Conservation (phyloP, 1,140 invertebrate genomes). For the Dendroctonus valens region DNA sequence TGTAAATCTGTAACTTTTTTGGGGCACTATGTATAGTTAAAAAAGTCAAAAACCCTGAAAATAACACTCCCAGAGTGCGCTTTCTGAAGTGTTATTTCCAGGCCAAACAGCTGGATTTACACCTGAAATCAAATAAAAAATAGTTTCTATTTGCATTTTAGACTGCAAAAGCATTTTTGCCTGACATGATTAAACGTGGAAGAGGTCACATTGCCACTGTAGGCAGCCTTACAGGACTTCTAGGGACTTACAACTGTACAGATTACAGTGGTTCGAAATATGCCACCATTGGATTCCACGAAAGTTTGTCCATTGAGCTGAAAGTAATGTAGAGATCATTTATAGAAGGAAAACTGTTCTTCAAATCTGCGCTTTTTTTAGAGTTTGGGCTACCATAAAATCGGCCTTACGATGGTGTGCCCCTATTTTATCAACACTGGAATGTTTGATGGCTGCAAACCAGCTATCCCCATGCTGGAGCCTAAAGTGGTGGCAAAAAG, state of each 20-base stretch:
- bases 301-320: slow-evolving; percentile 76
- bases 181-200: slow-evolving; percentile 88
- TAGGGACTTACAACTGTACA: slow-evolving; percentile 80
- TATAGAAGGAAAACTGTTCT: slow-evolving; percentile 1
- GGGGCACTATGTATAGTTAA: too few species aligned
- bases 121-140: neutral
- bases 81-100: too few species aligned
- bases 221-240: slow-evolving; percentile 84
- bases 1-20: slow-evolving; percentile 1
- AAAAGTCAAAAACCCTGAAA: too few species aligned
- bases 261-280: slow-evolving; percentile 97
- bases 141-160: slow-evolving; percentile 48
- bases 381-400: slow-evolving; percentile 66
- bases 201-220: slow-evolving; percentile 94
- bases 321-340: slow-evolving; percentile 6
- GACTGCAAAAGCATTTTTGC: slow-evolving; percentile 79
- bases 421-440: slow-evolving; percentile 89
- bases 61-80: too few species aligned
- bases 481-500: slow-evolving; percentile 77
- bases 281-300: slow-evolving; percentile 89
- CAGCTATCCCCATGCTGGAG: slow-evolving; percentile 73
- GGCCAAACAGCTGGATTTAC: too few species aligned
- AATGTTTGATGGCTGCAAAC: slow-evolving; percentile 83
- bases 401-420: slow-evolving; percentile 80
- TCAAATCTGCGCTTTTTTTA: slow-evolving; percentile 40